These are phyloP conservation scores for Masnerella sp. DNA, from an alignment of 2,888 invertebrate species.

Conservation along the genomic window DNA sequence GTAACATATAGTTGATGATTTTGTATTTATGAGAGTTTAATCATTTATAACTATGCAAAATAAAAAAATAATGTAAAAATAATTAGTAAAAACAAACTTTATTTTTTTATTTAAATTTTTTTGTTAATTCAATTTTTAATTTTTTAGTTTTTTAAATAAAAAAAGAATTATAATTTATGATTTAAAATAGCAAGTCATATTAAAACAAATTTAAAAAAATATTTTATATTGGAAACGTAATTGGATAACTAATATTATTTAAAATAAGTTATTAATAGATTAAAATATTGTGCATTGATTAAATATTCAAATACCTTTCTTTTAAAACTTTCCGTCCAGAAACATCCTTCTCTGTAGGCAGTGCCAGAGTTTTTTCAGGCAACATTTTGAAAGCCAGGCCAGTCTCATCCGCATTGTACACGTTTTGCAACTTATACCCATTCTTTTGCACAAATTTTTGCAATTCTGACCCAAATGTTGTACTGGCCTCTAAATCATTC, in stretches of 20 bases:
- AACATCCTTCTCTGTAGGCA: constrained; percentile 9
- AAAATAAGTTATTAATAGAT: neutral
- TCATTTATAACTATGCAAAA: too few relatives aligned
- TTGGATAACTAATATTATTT: neutral
- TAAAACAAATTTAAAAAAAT: too few relatives aligned
- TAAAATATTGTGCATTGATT: neutral
- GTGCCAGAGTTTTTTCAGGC: constrained; percentile 11
- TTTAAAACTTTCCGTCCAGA: constrained; percentile 13
- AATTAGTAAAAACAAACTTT: neutral
- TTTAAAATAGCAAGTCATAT: neutral
- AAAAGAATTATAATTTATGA: neutral
- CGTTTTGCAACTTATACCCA: neutral
- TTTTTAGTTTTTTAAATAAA: neutral
- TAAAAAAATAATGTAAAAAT: too few relatives aligned
- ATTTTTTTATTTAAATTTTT: neutral
- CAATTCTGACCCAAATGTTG: neutral
- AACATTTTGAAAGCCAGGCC: constrained; percentile 13
- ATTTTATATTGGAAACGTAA: too few relatives aligned
- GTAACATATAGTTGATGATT: neutral
- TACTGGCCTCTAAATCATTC: constrained; percentile 14
- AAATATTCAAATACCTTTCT: constrained; percentile 10
- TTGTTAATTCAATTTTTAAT: neutral
- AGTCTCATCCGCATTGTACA: constrained; percentile 26
- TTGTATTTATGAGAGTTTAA: neutral
- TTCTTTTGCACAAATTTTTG: constrained; percentile 1